Evolutionary conservation across 2,113 vertebrate genomes (phyloP).

Genomic region (Jaculus jaculus): DNA sequence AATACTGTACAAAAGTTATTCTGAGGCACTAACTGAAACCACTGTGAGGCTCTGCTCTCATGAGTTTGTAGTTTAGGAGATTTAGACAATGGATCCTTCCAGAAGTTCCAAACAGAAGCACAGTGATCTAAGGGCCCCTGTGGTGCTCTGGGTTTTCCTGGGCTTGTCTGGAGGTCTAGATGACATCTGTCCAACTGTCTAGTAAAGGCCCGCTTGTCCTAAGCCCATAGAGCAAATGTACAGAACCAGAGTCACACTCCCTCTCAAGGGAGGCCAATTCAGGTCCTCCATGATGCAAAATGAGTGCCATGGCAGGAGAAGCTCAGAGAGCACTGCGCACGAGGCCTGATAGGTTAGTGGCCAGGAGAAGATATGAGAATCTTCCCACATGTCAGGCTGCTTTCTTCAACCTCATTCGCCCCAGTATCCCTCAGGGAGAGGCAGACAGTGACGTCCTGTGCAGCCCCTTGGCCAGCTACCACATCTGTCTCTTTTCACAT

Average conservation of each 20-base stretch:
- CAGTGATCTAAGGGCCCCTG: not conserved
- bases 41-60: accelerated
- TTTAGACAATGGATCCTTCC: accelerated
- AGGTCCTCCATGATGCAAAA: accelerated
- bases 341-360: accelerated
- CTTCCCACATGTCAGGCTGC: accelerated
- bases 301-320: accelerated
- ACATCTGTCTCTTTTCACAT: accelerated
- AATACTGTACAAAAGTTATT: not conserved
- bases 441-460: accelerated
- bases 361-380: accelerated
- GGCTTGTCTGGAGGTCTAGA: not conserved
- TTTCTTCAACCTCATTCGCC: accelerated
- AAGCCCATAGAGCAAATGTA: accelerated
- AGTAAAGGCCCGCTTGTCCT: accelerated
- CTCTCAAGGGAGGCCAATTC: accelerated
- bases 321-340: accelerated
- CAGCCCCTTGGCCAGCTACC: accelerated
- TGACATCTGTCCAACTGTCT: not conserved
- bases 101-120: no score
- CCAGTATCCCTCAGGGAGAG: not conserved
- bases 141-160: accelerated
- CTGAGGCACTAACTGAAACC: not conserved
- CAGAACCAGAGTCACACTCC: accelerated
- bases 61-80: not conserved